Base-by-base conservation (phyloP, 2,797 vertebrate species). In the Trachops cirrhosus region DNA sequence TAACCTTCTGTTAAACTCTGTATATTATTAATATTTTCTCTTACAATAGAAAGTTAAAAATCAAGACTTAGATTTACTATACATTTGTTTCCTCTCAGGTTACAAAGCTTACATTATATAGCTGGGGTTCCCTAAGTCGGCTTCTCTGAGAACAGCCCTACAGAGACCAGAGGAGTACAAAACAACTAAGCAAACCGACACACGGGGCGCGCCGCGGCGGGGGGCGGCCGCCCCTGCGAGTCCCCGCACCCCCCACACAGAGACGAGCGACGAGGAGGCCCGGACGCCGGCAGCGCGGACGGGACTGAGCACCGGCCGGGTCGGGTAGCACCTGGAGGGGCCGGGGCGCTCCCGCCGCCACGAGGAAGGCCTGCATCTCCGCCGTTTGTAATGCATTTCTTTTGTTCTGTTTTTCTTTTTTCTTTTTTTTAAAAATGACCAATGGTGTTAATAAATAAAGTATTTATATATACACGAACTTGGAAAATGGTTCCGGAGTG, bases 361-460 rank as follows among this genome's bases (percentile, higher is more conserved):
- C 37, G n/a, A 41, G 37, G 52, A 64, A 93, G 80, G 95, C 70
- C 95, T 95, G 89, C 88, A 7, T 59, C 91, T 96, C 96, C 94
- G 92, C 92, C 75, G 32, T 96, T 74, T 89, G 95, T 86, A 95
- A 97, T 59, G 91, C 96, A 94, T 96, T 90, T 97, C 97, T 93
- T 94, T 68, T 94, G 96, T 94, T 97, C 37, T 86, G 12, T 71
- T 64, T 96, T 64, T 88, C 22, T 80, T 86, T 97, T 92, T 11
- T 44, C 93, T 2, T 54, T 83, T 96, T 96, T 95, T 86, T 4
- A 2, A 22, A 97, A 97, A 97, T 32, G 94, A 98, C 95, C 95
- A 89, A 84, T 97, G 97, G 78, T 98, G 96, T 98, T 98, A 99
- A 99, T 98, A 99, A 99, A 99, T 99, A 98, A 98, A 98, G 89